phyloP scores from a whole-genome alignment of 2,888 invertebrate genomes.

The Eulithis testata region DNA sequence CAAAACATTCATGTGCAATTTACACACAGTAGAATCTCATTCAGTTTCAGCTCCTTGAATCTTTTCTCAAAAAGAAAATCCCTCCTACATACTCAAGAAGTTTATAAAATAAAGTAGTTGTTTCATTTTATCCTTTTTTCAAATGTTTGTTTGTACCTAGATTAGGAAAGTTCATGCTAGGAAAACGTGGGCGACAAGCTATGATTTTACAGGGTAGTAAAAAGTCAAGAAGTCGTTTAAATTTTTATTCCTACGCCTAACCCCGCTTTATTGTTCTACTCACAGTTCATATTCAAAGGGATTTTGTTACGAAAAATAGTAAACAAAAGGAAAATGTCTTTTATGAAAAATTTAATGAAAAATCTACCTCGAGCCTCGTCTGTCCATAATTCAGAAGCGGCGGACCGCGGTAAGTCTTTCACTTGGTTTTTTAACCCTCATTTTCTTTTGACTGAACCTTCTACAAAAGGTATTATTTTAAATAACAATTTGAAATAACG shows the following conservation, averaged over 20 bases:
- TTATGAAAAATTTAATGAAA: slow-evolving; percentile 45
- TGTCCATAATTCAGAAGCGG: slow-evolving; percentile 30
- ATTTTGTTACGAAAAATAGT: slow-evolving; percentile 34
- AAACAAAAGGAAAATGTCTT: slow-evolving; percentile 35
- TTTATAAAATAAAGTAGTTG: too few species aligned
- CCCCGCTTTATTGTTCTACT: slow-evolving; percentile 12
- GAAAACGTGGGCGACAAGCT: background rate
- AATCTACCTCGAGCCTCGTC: slow-evolving; percentile 21
- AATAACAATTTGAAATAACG: slow-evolving; percentile 1
- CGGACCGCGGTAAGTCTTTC: slow-evolving; percentile 22
- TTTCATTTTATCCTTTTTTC: too few species aligned
- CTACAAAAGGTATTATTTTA: slow-evolving; percentile 4
- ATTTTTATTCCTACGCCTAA: background rate
- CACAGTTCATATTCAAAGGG: slow-evolving; percentile 12
- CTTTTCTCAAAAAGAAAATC: too few species aligned
- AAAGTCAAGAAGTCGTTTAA: background rate
- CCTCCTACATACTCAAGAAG: too few species aligned
- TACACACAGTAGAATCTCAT: background rate
- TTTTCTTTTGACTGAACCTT: slow-evolving; percentile 24
- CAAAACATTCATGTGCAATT: background rate
- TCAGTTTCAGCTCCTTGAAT: too few species aligned
- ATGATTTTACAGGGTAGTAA: background rate
- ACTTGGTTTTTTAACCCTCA: slow-evolving; percentile 14
- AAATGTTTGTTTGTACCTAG: too few species aligned
- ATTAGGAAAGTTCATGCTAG: too few species aligned